These are phyloP conservation scores for Boulengerochromis microlepis DNA, from an alignment of 2,113 vertebrate genomes.

Conservation along the genomic window DNA sequence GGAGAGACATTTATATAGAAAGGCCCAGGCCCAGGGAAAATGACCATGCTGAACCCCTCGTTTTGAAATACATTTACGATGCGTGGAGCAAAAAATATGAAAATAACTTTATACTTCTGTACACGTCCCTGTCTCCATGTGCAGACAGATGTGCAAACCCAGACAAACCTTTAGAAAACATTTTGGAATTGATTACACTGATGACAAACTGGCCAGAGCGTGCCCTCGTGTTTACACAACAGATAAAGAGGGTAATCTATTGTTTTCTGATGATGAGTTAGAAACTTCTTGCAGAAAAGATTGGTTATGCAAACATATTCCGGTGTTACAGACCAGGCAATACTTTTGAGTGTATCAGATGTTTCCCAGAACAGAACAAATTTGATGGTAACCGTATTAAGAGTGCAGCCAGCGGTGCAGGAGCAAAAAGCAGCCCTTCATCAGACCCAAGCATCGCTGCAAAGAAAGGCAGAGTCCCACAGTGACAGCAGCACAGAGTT, in stretches of 20 bases:
- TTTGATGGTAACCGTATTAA: fast-evolving
- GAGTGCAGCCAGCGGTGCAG: neutral
- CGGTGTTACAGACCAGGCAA: neutral
- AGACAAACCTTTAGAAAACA: fast-evolving
- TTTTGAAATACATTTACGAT: fast-evolving
- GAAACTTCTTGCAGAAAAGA: fast-evolving
- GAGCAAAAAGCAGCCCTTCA: fast-evolving
- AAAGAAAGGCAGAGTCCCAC: fast-evolving
- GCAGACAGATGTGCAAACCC: neutral
- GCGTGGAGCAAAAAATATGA: fast-evolving
- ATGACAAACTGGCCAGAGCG: neutral
- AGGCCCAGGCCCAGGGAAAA: too few relatives aligned
- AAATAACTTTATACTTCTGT: fast-evolving
- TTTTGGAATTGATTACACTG: neutral
- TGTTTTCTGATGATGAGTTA: fast-evolving
- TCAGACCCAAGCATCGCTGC: neutral
- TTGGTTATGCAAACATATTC: fast-evolving
- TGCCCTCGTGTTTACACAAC: neutral
- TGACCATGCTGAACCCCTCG: fast-evolving
- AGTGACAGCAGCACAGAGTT: neutral
- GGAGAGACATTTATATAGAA: fast-evolving
- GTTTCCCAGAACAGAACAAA: fast-evolving
- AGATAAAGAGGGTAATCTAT: fast-evolving
- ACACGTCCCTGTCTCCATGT: neutral
- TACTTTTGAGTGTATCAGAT: neutral